phyloP scores from a whole-genome alignment of 2,888 invertebrate genomes.

The Drosophila birchii region DNA sequence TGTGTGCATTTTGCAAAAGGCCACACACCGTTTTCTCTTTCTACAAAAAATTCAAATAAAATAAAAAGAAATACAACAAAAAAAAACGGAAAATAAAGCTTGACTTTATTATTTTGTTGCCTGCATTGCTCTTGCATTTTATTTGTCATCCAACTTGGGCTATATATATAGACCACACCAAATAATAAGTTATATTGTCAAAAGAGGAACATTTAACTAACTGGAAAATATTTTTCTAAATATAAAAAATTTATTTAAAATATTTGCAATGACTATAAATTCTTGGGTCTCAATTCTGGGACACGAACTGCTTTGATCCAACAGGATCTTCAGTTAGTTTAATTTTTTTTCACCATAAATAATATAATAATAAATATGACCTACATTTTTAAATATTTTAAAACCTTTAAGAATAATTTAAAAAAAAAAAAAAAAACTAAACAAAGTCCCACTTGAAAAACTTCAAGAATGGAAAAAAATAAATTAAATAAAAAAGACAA shows the following conservation, averaged over 20 bases:
- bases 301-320: too few species aligned
- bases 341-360: too few species aligned
- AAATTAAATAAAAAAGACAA: neutral
- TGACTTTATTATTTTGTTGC: constrained; percentile 13
- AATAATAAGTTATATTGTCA: neutral
- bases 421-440: neutral
- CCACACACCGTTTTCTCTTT: constrained; percentile 17
- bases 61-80: neutral
- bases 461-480: neutral
- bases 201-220: neutral
- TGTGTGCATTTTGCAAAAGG: constrained; percentile 22
- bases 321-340: too few species aligned
- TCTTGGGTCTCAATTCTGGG: too few species aligned
- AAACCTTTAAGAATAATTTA: too few species aligned
- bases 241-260: too few species aligned
- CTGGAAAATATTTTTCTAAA: neutral
- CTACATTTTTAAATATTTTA: too few species aligned
- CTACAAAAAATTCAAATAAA: constrained; percentile 2
- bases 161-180: neutral
- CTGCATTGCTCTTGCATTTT: neutral
- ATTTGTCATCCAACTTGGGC: neutral
- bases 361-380: too few species aligned
- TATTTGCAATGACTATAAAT: too few species aligned
- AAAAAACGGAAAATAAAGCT: too few species aligned
- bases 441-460: too few species aligned